Base-by-base conservation (phyloP, 2,113 vertebrate species). In the Scophthalmus maximus region DNA sequence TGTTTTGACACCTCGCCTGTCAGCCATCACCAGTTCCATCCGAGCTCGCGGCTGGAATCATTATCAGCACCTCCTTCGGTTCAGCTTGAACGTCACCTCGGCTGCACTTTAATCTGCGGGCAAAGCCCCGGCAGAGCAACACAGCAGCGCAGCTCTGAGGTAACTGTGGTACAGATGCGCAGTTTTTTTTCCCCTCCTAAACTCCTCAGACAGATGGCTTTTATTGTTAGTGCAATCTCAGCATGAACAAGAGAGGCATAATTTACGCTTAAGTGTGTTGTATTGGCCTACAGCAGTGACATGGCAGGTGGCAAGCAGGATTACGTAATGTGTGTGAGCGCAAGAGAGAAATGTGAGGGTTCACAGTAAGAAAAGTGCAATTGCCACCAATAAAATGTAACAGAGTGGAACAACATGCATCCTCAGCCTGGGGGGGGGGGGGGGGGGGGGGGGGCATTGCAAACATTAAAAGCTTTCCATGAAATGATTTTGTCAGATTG, bases 241-340 rank as follows among this genome's bases (percentile, higher is more conserved):
- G 76, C 38, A 59, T 23, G 65, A 40, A 71, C 6, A 20, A 63
- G 29, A 69, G 32, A 60, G 30, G 23, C 60, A 46, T 69, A 36
- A 77, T 74, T 59, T 60, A 73, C 23, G 59, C 53, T 47, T 14
- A 44, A 78, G 73, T 62, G 62, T 61, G 51, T 60, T 69, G 58
- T 69, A 15, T 10, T 70, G 68, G 73, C 56, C 67, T 22, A 34
- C 66, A 82, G 81, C 79, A 65, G 53, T 49, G 70, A 59, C 55
- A 66, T 61, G 68, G 78, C 73, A 81, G 78, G 76, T 77, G 79
- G 79, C 56, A 17, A 8, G 56, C 32, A 73, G 42, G 36, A 62
- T 81, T 74, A 66, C 65, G 53, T 69, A 84, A 87, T 36, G 57
- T 12, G 58, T 73, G 68, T n/a, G 52, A 70, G 73, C 3, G 62